These are phyloP conservation scores for Pseudachorutes palmiensis DNA, from an alignment of 1,140 invertebrate species.

Conservation along the genomic window DNA sequence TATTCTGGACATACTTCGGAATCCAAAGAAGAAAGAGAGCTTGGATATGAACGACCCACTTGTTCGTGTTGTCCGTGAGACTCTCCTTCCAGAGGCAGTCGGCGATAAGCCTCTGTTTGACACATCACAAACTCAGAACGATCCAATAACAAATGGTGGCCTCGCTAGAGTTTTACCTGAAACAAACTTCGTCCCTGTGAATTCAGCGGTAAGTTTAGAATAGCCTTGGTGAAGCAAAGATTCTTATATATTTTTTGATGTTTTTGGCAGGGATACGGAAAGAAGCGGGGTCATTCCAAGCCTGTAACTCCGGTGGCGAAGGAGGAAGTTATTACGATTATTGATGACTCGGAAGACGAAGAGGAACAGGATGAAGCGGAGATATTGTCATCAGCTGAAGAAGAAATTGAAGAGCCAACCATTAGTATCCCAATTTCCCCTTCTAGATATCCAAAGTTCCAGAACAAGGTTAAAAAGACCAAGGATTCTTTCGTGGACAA, in stretches of 20 bases:
- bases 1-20: slow-evolving; percentile 30
- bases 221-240: neutral
- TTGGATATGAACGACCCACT: slow-evolving; percentile 27
- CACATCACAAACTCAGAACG: slow-evolving; percentile 8
- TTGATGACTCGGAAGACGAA: neutral
- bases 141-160: neutral
- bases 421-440: neutral
- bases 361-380: neutral
- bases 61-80: slow-evolving; percentile 31
- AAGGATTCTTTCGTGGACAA: slow-evolving; percentile 2
- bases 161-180: slow-evolving; percentile 17
- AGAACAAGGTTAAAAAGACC: neutral
- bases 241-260: neutral
- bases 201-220: slow-evolving; percentile 30
- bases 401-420: neutral
- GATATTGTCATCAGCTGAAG: too few species aligned
- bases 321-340: neutral
- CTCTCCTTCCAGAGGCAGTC: slow-evolving; percentile 18
- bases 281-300: neutral
- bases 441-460: neutral
- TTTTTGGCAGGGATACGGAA: neutral
- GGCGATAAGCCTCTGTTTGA: slow-evolving; percentile 16
- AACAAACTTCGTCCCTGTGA: slow-evolving; percentile 34
- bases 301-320: neutral
- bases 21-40: slow-evolving; percentile 22